Conservation (phyloP, 2,888 invertebrate genomes). For the Dasypogon diadema region DNA sequence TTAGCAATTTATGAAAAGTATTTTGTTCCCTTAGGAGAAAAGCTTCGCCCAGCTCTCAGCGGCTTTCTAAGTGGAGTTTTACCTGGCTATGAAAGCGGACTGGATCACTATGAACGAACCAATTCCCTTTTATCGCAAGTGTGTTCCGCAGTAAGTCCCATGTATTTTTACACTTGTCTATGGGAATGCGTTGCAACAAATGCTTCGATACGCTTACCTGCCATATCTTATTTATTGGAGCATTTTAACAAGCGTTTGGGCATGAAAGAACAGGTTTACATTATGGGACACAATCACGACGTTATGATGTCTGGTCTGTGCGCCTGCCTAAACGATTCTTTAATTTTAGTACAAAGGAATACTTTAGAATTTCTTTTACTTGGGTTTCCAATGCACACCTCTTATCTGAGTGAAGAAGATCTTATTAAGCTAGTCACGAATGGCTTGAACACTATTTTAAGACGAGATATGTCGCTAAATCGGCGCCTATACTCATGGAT, state of each 20-base stretch:
- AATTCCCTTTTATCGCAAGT: constrained; percentile 68
- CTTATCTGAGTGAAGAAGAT: constrained; percentile 76
- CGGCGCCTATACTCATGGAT: constrained; percentile 88
- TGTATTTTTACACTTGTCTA: constrained; percentile 86
- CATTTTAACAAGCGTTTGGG: constrained; percentile 83
- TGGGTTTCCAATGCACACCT: constrained; percentile 88
- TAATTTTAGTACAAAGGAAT: constrained; percentile 86
- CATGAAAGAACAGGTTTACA: constrained; percentile 84
- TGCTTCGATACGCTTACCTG: constrained; percentile 83
- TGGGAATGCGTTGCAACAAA: constrained; percentile 90
- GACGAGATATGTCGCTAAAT: constrained; percentile 92
- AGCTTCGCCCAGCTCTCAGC: constrained; percentile 79
- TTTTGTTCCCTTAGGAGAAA: constrained; percentile 84
- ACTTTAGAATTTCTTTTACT: constrained; percentile 84
- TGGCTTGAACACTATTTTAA: constrained; percentile 79
- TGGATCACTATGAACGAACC: constrained; percentile 84
- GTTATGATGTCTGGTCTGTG: constrained; percentile 85
- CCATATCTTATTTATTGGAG: constrained; percentile 81
- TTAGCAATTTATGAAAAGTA: constrained; percentile 88
- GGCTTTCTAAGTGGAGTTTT: constrained; percentile 89
- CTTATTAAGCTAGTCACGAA: constrained; percentile 80
- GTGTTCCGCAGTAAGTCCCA: constrained; percentile 80
- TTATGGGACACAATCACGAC: constrained; percentile 87
- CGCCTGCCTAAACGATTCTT: constrained; percentile 82
- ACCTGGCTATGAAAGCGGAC: constrained; percentile 88